Evolutionary conservation across 2,113 vertebrate species (phyloP), one percentile per base, ranked within the genome.

Genomic region (Arizona elegans): DNA sequence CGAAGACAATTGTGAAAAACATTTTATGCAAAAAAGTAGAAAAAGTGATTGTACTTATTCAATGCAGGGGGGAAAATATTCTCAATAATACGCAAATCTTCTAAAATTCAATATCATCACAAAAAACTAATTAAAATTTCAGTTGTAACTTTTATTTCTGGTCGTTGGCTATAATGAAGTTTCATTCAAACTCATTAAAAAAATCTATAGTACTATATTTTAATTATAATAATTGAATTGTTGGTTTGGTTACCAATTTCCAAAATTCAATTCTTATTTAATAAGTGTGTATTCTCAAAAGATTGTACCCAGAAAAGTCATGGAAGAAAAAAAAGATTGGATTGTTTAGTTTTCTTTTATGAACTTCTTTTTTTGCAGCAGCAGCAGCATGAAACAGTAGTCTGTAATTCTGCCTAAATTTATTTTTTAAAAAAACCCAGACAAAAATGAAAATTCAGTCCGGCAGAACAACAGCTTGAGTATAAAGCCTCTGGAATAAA

Each of bases 11-110:
- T 87, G 47, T 65, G 4, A 93, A n/a, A 54, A 89, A n/a, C 53
- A 81, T 81, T 91, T 55, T 47, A 33, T 6, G 87, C 1, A 19
- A 54, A 90, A n/a, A 92, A 58, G 56, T 43, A 94, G 93, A 95
- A 93, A 50, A 11, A 87, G 21, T 6, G 24, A 24, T 81, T 75
- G 43, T 9, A 23, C 52, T 11, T 89, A 8, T 89, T 17, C 55
- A 65, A 3, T 89, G 24, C 87, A 88, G 38, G 47, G 52, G 53
- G 29, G 29, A 10, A 24, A 26, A 15, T 21, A 53, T 24, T n/a
- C 13, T 86, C 13, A 85, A 65, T 53, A 87, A 56, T 53, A 15
- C 17, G n/a, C 38, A 65, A 70, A 54, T 88, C 3, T 70, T 47
- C 17, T 59, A 62, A 50, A 59, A 65, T 38, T n/a, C 9, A 70